A percentile compares a stretch with the other conserved stretches of the same genome.
Evolutionary conservation across 2,888 invertebrate genomes (phyloP).

Genomic region (Eilema sororculum): DNA sequence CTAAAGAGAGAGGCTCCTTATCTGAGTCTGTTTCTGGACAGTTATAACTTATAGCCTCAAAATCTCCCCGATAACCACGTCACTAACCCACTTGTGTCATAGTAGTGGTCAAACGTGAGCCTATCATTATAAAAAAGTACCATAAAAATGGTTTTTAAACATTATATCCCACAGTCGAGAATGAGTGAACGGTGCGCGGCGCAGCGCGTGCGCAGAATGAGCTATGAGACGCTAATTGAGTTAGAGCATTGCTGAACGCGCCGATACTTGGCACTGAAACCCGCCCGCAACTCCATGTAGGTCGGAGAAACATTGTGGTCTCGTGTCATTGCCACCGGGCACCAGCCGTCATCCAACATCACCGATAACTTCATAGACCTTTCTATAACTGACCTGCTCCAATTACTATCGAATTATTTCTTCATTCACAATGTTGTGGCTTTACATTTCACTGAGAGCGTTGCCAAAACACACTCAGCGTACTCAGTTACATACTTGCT

Average conservation of each 20-base stretch:
- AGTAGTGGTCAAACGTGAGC: background rate
- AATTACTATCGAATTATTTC: constrained; percentile 3
- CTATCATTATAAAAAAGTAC: background rate
- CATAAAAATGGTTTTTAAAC: background rate
- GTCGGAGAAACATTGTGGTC: constrained; percentile 52
- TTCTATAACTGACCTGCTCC: constrained; percentile 18
- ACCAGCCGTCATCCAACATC: constrained; percentile 10
- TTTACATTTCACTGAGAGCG: background rate
- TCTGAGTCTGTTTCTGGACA: too few relatives aligned
- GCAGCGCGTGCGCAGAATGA: constrained; percentile 45
- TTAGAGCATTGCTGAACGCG: constrained; percentile 51
- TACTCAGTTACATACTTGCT: background rate
- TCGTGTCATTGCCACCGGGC: constrained; percentile 53
- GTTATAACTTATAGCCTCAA: too few relatives aligned
- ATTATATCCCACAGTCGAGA: background rate
- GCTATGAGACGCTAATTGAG: constrained; percentile 61
- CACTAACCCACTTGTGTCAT: too few relatives aligned
- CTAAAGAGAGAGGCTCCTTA: too few relatives aligned
- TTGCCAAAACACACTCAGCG: constrained; percentile 15
- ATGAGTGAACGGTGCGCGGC: constrained; percentile 11
- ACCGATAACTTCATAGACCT: background rate
- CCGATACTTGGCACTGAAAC: constrained; percentile 45
- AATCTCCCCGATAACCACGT: too few relatives aligned
- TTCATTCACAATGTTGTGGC: constrained; percentile 19
- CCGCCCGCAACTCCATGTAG: constrained; percentile 53